Base-by-base conservation (phyloP, 2,888 invertebrate genomes). In the Pherbina coryleti region DNA sequence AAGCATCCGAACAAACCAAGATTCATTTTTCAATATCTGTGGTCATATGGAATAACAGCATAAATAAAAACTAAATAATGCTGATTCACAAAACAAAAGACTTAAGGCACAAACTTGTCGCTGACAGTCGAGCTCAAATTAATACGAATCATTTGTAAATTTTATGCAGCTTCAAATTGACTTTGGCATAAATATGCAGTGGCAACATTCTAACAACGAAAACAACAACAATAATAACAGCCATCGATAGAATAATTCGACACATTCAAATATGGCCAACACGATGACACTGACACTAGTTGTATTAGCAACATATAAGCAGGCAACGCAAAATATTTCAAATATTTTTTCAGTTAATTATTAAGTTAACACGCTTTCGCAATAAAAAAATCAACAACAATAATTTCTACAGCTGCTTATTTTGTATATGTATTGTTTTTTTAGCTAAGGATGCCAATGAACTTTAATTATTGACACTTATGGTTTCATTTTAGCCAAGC, bases 391-490 rank as follows among this genome's bases (percentile, higher is more conserved):
- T 19, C 22, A n/a, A 25, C 14, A 60, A 60, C 5, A 60, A 28
- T 5, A 28, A 60, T 14, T 2, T 14, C 44, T 11, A 60, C 5
- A 60, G 60, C 11, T 44, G 5, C 22, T 60, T 60, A 11, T 60
- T 11, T 14, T 60, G 60, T 9, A n/a, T 55, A n/a, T n/a, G 17
- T 22, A 4, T n/a, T 25, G 4, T 4, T 60, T 28, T 60, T 22
- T 25, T 28, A 17, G 14, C 9, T 28, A 67, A 11, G 3, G 53
- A 49, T 69, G 69, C 55, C 66, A 72, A 67, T 72, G 72, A 77
- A 77, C 77, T 77, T 71, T 79, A 72, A 79, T 80, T 80, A 81
- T 80, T 80, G 77, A 80, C 81, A 82, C 77, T 82, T 75, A 60
- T 67, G 44, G 14, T 64, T 19, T 70, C 69, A 44, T 76, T 76